phyloP scores from a whole-genome alignment of 30 jellyfish, hydroid and myxozoan species.

The Cassiopea xamachana region DNA sequence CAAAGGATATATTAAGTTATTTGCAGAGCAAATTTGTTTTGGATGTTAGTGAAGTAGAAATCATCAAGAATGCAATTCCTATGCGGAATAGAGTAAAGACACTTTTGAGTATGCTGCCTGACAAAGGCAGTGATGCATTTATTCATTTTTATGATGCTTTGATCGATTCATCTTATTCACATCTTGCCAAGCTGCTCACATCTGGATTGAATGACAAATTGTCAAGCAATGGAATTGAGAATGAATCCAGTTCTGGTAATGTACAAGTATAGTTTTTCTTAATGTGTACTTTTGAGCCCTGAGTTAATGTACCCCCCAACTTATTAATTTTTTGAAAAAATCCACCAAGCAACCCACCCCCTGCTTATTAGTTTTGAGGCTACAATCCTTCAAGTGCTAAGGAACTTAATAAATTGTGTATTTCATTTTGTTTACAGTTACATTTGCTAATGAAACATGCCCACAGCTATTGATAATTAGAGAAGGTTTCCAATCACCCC shows the following conservation, averaged over 20 bases:
- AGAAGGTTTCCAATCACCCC: too few relatives aligned
- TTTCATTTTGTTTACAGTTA: too few relatives aligned
- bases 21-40: slow-evolving; percentile 82
- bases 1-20: slow-evolving; percentile 84
- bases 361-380: too few relatives aligned
- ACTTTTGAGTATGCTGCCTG: slow-evolving; percentile 42
- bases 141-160: slow-evolving; percentile 81
- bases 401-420: too few relatives aligned
- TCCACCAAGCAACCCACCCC: too few relatives aligned
- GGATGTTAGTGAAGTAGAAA: slow-evolving; percentile 82
- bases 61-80: slow-evolving; percentile 72
- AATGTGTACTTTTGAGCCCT: too few relatives aligned
- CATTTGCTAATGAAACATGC: too few relatives aligned
- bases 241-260: neutral
- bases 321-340: too few relatives aligned
- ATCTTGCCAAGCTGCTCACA: slow-evolving; percentile 75
- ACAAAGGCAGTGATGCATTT: slow-evolving; percentile 64
- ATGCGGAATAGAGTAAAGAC: slow-evolving; percentile 53
- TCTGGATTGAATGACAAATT: slow-evolving; percentile 48
- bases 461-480: too few relatives aligned
- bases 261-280: too few relatives aligned
- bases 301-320: too few relatives aligned
- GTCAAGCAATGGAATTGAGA: slow-evolving; percentile 35
- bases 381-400: too few relatives aligned
- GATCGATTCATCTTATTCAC: slow-evolving; percentile 72